Conservation (phyloP, 2,797 vertebrate species). For the Sylvilagus floridanus region DNA sequence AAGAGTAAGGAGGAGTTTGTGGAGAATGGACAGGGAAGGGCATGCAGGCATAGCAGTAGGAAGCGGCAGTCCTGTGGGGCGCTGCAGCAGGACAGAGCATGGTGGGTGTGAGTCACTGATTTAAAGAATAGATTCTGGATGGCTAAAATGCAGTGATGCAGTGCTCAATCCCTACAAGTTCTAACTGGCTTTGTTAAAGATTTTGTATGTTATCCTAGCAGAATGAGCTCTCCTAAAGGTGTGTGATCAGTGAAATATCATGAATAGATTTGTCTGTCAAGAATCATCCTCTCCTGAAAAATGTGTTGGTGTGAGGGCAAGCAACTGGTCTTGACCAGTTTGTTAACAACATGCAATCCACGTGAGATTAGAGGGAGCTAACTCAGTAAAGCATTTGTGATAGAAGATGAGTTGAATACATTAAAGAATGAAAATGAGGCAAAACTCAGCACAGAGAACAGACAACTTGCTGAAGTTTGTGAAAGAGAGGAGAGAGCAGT, state of each 20-base stretch:
- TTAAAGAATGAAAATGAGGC: neutral
- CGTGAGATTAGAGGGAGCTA: slow-evolving; percentile 15
- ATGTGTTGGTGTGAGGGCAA: neutral
- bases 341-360: slow-evolving; percentile 1
- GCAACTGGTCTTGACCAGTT: no score
- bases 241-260: neutral
- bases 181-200: neutral
- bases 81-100: neutral
- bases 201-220: neutral
- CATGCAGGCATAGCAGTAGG: neutral
- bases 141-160: no score
- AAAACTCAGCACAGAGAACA: neutral
- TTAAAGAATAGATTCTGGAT: neutral
- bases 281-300: neutral
- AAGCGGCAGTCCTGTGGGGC: neutral
- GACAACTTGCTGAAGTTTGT: neutral
- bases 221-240: neutral
- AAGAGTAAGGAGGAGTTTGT: neutral
- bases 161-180: neutral
- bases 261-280: neutral
- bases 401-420: neutral
- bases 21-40: neutral
- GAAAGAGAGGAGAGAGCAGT: neutral
- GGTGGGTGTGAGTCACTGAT: neutral
- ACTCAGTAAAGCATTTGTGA: neutral